These are phyloP conservation scores for Girardia tigrina DNA, from an alignment of 2,888 invertebrate species.

Conservation along the genomic window DNA sequence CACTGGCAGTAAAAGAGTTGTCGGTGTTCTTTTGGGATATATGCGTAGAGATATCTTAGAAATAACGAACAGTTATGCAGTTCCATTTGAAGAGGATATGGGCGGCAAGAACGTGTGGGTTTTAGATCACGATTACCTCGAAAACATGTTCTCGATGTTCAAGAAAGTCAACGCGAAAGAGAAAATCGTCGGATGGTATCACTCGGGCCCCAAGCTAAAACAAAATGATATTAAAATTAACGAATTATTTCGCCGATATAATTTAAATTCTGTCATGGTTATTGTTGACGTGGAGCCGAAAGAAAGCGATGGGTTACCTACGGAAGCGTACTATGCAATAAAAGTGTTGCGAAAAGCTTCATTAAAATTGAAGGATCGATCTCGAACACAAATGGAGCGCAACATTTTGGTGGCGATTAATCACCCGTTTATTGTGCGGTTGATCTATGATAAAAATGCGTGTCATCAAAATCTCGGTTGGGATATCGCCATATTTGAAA, in stretches of 20 bases:
- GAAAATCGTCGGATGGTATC: constrained; percentile 98
- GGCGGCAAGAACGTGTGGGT: constrained; percentile 98
- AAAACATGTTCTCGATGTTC: constrained; percentile 99
- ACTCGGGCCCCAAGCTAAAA: constrained; percentile 94
- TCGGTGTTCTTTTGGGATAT: constrained; percentile 86
- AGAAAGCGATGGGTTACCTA: constrained; percentile 77
- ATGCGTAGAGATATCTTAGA: constrained; percentile 81
- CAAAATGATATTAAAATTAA: constrained; percentile 97
- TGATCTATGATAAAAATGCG: no score
- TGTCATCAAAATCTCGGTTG: no score
- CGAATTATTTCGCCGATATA: constrained; percentile 78
- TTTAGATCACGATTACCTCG: constrained; percentile 93
- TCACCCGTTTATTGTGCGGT: no score
- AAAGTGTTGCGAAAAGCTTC: no score
- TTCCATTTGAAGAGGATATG: constrained; percentile 98
- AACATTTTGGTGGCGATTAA: no score
- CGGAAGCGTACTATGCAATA: constrained; percentile 92
- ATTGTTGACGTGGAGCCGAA: constrained; percentile 97
- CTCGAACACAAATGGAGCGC: no score
- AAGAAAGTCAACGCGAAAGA: constrained; percentile 96
- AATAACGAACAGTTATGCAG: constrained; percentile 99
- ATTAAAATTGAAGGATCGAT: no score
- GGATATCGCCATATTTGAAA: no score
- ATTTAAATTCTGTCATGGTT: constrained; percentile 84
- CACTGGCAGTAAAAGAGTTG: constrained; percentile 64